These are phyloP conservation scores for Caenorhabditis tropicalis DNA, from an alignment of 1,140 invertebrate genomes.

Conservation along the genomic window DNA sequence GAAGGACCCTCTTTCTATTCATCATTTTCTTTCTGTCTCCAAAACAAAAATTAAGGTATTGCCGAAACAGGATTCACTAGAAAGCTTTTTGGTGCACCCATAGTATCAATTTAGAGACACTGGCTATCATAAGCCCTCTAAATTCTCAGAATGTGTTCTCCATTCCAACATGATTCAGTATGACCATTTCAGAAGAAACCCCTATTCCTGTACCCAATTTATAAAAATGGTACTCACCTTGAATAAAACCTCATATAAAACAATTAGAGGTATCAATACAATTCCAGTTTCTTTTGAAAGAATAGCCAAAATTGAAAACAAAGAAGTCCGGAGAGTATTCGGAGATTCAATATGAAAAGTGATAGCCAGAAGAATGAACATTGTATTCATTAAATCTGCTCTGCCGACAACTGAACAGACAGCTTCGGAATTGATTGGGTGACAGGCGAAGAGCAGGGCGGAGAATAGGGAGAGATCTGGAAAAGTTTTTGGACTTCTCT, in stretches of 20 bases:
- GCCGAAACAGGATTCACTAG: no score
- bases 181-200: no score
- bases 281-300: neutral
- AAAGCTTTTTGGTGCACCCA: no score
- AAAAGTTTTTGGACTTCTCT: neutral
- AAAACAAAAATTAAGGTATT: neutral
- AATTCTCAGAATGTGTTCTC: no score
- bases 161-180: no score
- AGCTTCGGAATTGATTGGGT: conserved; percentile 28
- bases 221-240: neutral
- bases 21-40: neutral
- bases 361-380: neutral
- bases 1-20: no score
- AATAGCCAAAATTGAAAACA: neutral
- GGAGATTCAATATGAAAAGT: neutral
- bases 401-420: conserved; percentile 22
- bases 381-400: neutral
- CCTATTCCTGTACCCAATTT: no score
- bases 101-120: no score
- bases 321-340: neutral
- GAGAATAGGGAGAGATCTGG: conserved; percentile 6
- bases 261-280: neutral
- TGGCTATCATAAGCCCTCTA: no score
- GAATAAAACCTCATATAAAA: neutral
- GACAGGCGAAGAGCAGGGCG: neutral